phyloP scores from a whole-genome alignment of 2,888 invertebrate species.

The Polydrusus cervinus region DNA sequence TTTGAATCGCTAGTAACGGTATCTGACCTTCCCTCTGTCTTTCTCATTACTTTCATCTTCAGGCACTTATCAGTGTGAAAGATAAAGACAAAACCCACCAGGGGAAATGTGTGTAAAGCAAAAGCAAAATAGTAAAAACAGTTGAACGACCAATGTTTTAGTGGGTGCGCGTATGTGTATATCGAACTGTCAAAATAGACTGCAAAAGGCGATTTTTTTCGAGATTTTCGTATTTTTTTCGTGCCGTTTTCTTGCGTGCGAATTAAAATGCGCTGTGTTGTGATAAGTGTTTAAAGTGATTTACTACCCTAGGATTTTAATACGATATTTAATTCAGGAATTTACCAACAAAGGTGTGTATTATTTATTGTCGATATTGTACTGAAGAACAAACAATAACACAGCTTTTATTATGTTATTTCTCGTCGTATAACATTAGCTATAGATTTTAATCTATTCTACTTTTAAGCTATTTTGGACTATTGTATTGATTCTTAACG shows the following conservation, averaged over 20 bases:
- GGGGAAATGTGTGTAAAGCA: conserved; percentile 35
- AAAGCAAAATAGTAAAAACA: conserved; percentile 57
- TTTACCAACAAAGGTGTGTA: conserved; percentile 42
- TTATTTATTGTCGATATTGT: conserved; percentile 41
- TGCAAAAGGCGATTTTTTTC: conserved; percentile 45
- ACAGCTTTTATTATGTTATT: conserved; percentile 30
- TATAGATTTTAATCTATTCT: neutral
- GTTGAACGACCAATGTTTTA: conserved; percentile 64
- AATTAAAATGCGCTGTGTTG: conserved; percentile 41
- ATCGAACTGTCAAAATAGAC: conserved; percentile 61
- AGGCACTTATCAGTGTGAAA: neutral
- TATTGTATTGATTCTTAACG: conserved; percentile 14
- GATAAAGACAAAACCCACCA: conserved; percentile 34
- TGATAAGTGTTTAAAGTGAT: conserved; percentile 33
- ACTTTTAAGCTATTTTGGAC: too few species aligned
- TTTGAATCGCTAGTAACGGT: conserved; percentile 14
- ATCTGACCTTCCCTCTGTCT: conserved; percentile 31
- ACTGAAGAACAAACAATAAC: conserved; percentile 23
- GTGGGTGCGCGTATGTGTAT: conserved; percentile 59
- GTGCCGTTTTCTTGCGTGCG: conserved; percentile 20
- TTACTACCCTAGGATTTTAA: conserved; percentile 41
- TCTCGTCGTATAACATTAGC: conserved; percentile 10
- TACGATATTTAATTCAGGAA: conserved; percentile 38
- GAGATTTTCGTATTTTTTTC: conserved; percentile 42
- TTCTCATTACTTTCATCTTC: conserved; percentile 29